Conservation (phyloP, 2,888 invertebrate species). For the Oscheius sp. region DNA sequence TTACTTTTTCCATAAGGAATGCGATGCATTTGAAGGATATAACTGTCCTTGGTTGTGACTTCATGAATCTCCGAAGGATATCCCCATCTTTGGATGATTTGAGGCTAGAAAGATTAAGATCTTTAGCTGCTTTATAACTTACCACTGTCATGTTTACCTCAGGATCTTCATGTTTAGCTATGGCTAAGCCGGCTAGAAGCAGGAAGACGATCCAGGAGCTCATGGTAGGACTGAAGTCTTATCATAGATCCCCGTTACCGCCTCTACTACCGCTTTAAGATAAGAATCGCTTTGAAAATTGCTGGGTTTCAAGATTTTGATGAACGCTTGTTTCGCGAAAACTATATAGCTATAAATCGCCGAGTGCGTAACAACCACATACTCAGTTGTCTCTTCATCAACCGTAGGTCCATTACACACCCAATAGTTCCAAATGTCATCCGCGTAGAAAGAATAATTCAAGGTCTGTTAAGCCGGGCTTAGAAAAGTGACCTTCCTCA, state of each 20-base stretch:
- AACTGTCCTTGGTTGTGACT: constrained; percentile 81
- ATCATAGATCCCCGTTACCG: neutral
- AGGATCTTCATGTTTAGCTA: constrained; percentile 3
- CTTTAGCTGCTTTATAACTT: neutral
- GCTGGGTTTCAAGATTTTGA: too few relatives aligned
- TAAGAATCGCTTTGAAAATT: neutral
- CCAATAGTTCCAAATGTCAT: too few relatives aligned
- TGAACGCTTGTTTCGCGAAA: too few relatives aligned
- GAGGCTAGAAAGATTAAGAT: constrained; percentile 42
- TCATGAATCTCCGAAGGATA: constrained; percentile 69
- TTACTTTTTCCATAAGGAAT: constrained; percentile 76
- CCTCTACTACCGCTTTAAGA: neutral
- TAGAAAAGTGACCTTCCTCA: constrained; percentile 23
- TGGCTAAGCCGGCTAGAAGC: neutral
- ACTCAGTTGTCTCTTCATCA: too few relatives aligned
- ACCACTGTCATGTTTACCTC: constrained; percentile 29
- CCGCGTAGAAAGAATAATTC: too few relatives aligned
- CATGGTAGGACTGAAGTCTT: neutral
- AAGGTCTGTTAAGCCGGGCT: too few relatives aligned
- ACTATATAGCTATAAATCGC: too few relatives aligned
- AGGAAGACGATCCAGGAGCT: neutral
- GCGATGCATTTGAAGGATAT: constrained; percentile 82
- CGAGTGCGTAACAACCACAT: too few relatives aligned
- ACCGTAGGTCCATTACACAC: too few relatives aligned
- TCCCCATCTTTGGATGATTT: constrained; percentile 68